These are phyloP conservation scores for Hydrotaea diabolus DNA, from an alignment of 2,888 invertebrate species.

Conservation along the genomic window DNA sequence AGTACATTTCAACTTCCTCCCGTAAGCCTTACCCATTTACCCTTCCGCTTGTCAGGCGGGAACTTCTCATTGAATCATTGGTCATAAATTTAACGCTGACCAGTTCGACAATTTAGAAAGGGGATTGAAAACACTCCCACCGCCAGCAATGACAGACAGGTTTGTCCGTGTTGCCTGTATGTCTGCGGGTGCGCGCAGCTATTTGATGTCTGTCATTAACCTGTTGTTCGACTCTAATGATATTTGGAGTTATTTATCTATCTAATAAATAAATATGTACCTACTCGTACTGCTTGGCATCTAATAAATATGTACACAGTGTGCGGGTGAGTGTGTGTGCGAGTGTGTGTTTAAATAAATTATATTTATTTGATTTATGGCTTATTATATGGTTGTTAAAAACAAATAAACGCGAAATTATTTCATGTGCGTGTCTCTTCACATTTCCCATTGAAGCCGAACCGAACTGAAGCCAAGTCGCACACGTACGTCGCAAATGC, in stretches of 20 bases:
- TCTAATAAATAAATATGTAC: constrained; percentile 16
- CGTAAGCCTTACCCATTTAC: no score
- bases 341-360: constrained; percentile 41
- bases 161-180: not conserved
- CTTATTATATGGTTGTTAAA: constrained; percentile 73
- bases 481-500: constrained; percentile 6
- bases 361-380: constrained; percentile 71
- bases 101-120: not conserved
- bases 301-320: constrained; percentile 24
- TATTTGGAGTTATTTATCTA: constrained; percentile 4
- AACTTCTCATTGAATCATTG: not conserved
- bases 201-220: constrained; percentile 22
- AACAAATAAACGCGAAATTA: constrained; percentile 73
- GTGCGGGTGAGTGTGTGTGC: constrained; percentile 25
- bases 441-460: constrained; percentile 30
- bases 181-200: not conserved
- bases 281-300: not conserved
- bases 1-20: no score
- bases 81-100: not conserved
- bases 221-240: constrained; percentile 28
- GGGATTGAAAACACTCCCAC: not conserved
- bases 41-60: no score
- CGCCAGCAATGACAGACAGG: not conserved
- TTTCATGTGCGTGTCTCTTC: constrained; percentile 67
- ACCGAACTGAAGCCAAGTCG: not conserved